These are phyloP conservation scores for Vanessa tameamea DNA, from an alignment of 1,140 invertebrate species.

Conservation along the genomic window DNA sequence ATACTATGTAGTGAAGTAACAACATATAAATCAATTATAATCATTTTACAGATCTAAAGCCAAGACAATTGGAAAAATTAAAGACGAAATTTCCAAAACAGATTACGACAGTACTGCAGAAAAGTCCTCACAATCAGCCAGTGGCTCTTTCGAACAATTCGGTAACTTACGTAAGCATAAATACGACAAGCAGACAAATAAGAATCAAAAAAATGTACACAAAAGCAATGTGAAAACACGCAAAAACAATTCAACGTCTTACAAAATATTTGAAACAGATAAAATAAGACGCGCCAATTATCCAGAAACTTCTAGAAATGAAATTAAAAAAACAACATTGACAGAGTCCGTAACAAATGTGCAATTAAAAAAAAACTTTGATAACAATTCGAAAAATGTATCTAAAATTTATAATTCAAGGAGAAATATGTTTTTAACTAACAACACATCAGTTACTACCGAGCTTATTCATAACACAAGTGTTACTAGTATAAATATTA, in stretches of 20 bases:
- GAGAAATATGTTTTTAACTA: not conserved
- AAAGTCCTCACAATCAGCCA: not conserved
- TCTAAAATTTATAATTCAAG: not conserved
- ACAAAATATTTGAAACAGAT: not conserved
- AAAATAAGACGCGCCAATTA: not conserved
- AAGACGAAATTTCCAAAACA: not conserved
- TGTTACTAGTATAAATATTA: no score
- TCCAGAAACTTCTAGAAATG: not conserved
- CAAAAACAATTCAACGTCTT: not conserved
- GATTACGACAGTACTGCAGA: not conserved
- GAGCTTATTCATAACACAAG: no score
- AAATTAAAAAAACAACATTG: not conserved
- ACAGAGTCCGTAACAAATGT: not conserved
- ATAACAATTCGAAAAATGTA: constrained; percentile 24
- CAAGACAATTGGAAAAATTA: not conserved
- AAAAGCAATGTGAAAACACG: not conserved
- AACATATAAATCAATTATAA: no score
- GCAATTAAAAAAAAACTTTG: constrained; percentile 21
- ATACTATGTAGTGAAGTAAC: no score
- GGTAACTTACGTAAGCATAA: constrained; percentile 23
- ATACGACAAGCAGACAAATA: not conserved
- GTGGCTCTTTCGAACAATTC: constrained; percentile 34
- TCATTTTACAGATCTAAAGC: no score
- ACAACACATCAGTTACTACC: no score
- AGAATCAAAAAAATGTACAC: not conserved